These are phyloP conservation scores for Drosophila quinaria DNA, from an alignment of 2,888 invertebrate species.

Conservation along the genomic window DNA sequence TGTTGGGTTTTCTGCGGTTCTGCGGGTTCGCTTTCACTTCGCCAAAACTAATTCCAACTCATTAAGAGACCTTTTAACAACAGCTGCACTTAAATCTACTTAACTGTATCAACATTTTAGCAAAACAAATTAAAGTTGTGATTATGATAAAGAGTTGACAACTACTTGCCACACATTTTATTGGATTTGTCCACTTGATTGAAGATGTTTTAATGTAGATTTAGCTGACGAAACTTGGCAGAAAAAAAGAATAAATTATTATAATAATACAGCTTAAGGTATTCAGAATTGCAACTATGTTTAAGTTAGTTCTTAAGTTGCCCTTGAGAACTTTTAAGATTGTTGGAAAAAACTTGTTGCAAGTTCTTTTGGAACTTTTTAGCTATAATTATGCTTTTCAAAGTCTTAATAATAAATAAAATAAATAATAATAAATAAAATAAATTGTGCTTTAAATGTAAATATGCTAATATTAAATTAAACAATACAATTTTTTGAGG, in stretches of 20 bases:
- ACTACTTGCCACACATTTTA: constrained; percentile 15
- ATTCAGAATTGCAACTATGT: neutral
- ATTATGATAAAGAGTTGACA: constrained; percentile 28
- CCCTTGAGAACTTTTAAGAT: constrained; percentile 4
- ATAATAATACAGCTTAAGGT: constrained; percentile 2
- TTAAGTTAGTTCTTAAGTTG: constrained; percentile 6
- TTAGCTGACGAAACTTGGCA: neutral
- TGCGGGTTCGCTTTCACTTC: constrained; percentile 27
- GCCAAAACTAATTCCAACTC: constrained; percentile 52
- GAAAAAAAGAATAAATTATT: constrained; percentile 1
- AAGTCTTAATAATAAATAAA: neutral
- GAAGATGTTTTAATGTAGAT: constrained; percentile 18
- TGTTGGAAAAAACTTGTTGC: neutral
- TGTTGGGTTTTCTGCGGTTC: constrained; percentile 15
- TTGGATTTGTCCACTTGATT: constrained; percentile 7
- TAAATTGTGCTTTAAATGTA: neutral
- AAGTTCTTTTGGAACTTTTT: neutral
- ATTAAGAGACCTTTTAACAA: constrained; percentile 45
- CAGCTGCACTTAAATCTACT: constrained; percentile 47
- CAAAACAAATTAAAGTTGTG: constrained; percentile 36
- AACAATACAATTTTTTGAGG: no score
- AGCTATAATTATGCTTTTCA: neutral
- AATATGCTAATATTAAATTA: neutral
- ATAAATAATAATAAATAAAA: no score
- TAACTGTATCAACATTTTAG: constrained; percentile 17